phyloP scores from a whole-genome alignment of 1,140 invertebrate species.

The Bombus balteatus region DNA sequence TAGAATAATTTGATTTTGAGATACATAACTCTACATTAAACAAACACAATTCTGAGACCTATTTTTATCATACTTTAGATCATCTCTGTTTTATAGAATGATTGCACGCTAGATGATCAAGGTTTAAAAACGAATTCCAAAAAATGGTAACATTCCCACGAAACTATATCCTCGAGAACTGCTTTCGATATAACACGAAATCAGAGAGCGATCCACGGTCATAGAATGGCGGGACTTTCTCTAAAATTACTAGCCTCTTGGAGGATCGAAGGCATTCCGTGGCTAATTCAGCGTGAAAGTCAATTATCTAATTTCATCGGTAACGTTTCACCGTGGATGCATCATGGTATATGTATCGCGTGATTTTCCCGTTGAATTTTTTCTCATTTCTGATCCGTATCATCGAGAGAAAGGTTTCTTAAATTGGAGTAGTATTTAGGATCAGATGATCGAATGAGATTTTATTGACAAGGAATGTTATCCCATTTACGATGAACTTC shows the following conservation, averaged over 20 bases:
- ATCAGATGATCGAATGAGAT: neutral
- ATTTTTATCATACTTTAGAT: neutral
- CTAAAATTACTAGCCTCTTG: slow-evolving; percentile 44
- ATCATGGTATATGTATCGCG: neutral
- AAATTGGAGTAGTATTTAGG: neutral
- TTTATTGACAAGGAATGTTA: neutral
- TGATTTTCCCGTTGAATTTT: neutral
- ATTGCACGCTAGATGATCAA: neutral
- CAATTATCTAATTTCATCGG: slow-evolving; percentile 65
- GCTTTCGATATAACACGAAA: neutral
- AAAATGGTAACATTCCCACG: neutral
- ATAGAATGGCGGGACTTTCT: slow-evolving; percentile 48
- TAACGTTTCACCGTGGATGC: slow-evolving; percentile 32
- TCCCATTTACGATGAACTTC: neutral
- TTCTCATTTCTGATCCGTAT: neutral
- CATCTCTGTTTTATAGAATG: neutral
- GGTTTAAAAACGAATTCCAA: neutral
- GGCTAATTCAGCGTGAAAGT: slow-evolving; percentile 63
- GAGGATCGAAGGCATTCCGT: slow-evolving; percentile 20
- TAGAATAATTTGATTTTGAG: no score
- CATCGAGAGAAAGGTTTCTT: neutral
- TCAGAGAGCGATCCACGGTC: slow-evolving; percentile 2
- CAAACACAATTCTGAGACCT: neutral
- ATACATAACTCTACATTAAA: no score
- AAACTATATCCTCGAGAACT: no score